Percentiles rank a stretch among this genome's conserved stretches.
Evolutionary conservation across 2,113 vertebrate species (phyloP).

Genomic region (Ictalurus punctatus): DNA sequence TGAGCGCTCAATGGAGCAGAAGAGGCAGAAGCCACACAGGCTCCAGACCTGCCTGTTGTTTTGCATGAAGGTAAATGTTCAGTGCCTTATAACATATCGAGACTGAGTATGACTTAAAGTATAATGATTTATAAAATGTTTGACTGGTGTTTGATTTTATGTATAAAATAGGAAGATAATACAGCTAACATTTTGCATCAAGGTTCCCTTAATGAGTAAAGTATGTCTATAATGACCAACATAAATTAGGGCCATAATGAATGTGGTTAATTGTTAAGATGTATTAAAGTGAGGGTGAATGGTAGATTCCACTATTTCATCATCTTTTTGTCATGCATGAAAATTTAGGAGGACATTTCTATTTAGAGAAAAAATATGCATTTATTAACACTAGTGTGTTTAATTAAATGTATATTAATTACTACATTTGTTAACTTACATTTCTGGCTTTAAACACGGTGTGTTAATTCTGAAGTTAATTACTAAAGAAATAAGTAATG

Average conservation of each 20-base stretch:
- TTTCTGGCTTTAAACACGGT: background rate
- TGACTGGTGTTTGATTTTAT: background rate
- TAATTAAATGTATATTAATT: background rate
- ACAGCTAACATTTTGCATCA: background rate
- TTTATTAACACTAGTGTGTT: background rate
- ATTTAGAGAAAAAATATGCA: background rate
- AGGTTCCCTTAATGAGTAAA: background rate
- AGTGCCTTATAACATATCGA: background rate
- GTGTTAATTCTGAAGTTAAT: too few species aligned
- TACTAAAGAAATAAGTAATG: background rate
- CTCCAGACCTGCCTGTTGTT: conserved; percentile 58
- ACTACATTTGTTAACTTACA: background rate
- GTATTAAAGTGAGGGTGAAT: background rate
- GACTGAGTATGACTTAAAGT: background rate
- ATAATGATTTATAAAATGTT: background rate
- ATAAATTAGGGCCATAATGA: background rate
- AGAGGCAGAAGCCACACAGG: conserved; percentile 49
- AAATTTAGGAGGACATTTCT: background rate
- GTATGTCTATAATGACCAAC: background rate
- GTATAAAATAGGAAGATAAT: background rate
- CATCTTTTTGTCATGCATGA: background rate
- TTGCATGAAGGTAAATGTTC: conserved; percentile 67
- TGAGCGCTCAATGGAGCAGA: conserved; percentile 55
- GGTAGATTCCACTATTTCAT: background rate
- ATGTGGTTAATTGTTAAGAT: background rate